These are phyloP conservation scores for Brachionus paranguensis DNA, from an alignment of 1,140 invertebrate species.

Conservation along the genomic window DNA sequence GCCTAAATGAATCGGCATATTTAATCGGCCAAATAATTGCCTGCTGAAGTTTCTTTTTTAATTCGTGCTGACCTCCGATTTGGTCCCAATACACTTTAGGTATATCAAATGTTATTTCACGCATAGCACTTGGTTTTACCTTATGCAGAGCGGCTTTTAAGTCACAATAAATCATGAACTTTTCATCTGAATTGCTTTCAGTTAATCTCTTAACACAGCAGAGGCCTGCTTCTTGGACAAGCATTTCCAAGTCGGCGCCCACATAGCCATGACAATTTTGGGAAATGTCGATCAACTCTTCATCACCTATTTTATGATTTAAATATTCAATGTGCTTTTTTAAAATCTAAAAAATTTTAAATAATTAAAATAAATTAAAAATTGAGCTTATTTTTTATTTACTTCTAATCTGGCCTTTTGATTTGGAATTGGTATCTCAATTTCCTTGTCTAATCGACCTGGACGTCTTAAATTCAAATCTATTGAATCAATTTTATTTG, in stretches of 20 bases:
- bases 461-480: conserved; percentile 85
- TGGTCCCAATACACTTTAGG: conserved; percentile 69
- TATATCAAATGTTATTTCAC: conserved; percentile 73
- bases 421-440: conserved; percentile 81
- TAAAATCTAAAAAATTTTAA: conserved; percentile 46
- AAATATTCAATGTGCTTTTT: conserved; percentile 43
- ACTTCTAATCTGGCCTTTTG: conserved; percentile 51
- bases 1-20: conserved; percentile 62
- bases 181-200: conserved; percentile 41
- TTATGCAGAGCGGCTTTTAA: conserved; percentile 62
- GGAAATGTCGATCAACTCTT: conserved; percentile 63
- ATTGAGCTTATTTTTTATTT: conserved; percentile 44
- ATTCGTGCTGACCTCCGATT: conserved; percentile 78
- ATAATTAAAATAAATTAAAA: not conserved
- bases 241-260: conserved; percentile 71
- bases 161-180: conserved; percentile 49
- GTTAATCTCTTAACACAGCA: conserved; percentile 47
- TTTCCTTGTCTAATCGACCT: conserved; percentile 86
- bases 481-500: conserved; percentile 82
- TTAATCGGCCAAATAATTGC: conserved; percentile 85
- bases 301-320: conserved; percentile 58
- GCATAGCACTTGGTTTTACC: conserved; percentile 80
- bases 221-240: conserved; percentile 62
- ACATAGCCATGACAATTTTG: conserved; percentile 76
- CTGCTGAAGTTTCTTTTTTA: conserved; percentile 80